Base-by-base conservation (phyloP, 2,113 vertebrate genomes). In the Oncorhynchus mykiss region DNA sequence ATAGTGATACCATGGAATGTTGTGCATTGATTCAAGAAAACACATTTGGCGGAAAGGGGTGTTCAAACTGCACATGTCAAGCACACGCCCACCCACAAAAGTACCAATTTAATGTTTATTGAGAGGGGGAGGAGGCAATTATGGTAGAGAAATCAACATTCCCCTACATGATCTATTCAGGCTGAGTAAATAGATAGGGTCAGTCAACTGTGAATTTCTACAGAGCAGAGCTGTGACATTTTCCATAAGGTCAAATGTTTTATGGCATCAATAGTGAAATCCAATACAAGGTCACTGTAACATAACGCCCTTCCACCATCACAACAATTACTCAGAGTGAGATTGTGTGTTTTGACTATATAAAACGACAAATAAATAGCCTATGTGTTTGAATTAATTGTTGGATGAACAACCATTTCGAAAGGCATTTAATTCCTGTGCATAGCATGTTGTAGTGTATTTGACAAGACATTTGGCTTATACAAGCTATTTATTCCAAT, bases 211-310 rank as follows among this genome's bases (percentile, higher is more conserved):
- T 75, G 67, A 70, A 76, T 25, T 70, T 62, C 67, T 22, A 5
- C 25, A 59, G 48, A 39, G n/a, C 54, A 20, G 31, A 24, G 13
- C 54, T 13, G 31, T 76, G 74, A 76, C 67, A 70, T 76, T 76
- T 76, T 70, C 51, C 74, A 20, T 22, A 25, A 13, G 74, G 25
- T 66, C 67, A 45, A 76, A 76, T 64, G 74, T 76, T 76, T 76
- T 39, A 70, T 70, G 67, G 67, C 16, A 62, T 39, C 74, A 34
- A 31, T 69, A 39, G 60, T 18, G 67, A 24, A 57, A 62, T 69
- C n/a, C 25, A 31, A 34, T 75, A 68, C 9, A 51, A 57, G 20
- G 31, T 62, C 31, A 22, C 20, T n/a, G 11, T 69, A 70, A 34
- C 54, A 69, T 69, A 70, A 59, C 54, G 60, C n/a, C 45, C 64